A percentile compares a stretch with the other conserved stretches of the same genome.
Conservation (phyloP, 2,888 invertebrate genomes). For the Stramonita haemastoma region DNA sequence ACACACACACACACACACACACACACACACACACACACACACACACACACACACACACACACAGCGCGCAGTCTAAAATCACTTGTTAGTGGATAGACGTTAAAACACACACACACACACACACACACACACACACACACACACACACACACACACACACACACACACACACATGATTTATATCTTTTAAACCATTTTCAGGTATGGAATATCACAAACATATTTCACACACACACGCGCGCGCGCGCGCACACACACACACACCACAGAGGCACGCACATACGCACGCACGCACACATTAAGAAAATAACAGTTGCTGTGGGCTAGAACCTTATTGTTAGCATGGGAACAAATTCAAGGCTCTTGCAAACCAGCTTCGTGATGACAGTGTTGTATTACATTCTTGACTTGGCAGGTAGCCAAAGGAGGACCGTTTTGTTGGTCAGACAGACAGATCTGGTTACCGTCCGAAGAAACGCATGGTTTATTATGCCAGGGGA, state of each 20-base stretch:
- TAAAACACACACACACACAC: too few species aligned
- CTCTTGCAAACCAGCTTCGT: background rate
- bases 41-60: background rate
- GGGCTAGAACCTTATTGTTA: background rate
- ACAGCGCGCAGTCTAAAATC: too few species aligned
- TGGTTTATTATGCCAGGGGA: background rate
- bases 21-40: constrained; percentile 1
- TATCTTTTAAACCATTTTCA: too few species aligned
- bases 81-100: too few species aligned
- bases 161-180: too few species aligned
- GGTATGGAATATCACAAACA: too few species aligned
- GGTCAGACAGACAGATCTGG: background rate
- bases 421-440: background rate
- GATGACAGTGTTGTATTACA: background rate
- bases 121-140: background rate
- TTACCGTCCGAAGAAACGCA: background rate
- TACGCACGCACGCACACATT: background rate
- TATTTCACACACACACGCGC: too few species aligned
- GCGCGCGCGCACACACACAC: background rate
- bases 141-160: constrained; percentile 1
- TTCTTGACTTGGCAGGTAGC: background rate
- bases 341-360: background rate
- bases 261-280: background rate
- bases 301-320: background rate
- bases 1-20: constrained; percentile 1